These are phyloP conservation scores for Acanthaster planci DNA, from an alignment of 35 echinoderm and acorn worm genomes.

Conservation along the genomic window DNA sequence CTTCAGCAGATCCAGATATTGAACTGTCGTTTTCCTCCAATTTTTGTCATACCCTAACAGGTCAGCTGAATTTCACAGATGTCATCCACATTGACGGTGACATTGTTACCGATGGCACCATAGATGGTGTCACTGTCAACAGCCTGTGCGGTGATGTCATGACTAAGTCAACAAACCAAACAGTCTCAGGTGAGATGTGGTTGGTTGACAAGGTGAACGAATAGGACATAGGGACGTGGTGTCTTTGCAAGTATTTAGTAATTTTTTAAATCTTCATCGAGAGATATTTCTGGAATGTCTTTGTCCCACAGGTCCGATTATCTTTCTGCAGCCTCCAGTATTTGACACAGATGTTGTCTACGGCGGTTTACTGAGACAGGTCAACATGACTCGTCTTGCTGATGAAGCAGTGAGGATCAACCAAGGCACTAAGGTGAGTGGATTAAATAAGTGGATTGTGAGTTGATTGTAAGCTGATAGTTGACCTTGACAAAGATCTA, in stretches of 20 bases:
- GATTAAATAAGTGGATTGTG: no score
- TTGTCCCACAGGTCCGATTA: neutral
- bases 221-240: no score
- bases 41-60: neutral
- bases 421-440: conserved; percentile 8
- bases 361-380: neutral
- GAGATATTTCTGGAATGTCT: neutral
- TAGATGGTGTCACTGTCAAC: conserved; percentile 29
- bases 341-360: conserved; percentile 26
- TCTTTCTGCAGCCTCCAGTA: neutral
- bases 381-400: conserved; percentile 10
- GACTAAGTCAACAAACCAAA: conserved; percentile 22
- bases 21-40: no score
- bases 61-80: conserved; percentile 24
- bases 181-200: neutral
- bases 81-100: conserved; percentile 1
- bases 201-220: no score
- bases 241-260: no score
- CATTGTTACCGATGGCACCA: conserved; percentile 4
- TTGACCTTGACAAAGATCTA: no score
- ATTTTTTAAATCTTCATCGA: no score
- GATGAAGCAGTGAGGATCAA: conserved; percentile 14
- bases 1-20: no score
- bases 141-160: conserved; percentile 2
- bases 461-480: no score